A percentile compares a stretch with the other conserved stretches of the same genome.
Conservation (phyloP, 2,797 vertebrate genomes). For the Sylvilagus floridanus region DNA sequence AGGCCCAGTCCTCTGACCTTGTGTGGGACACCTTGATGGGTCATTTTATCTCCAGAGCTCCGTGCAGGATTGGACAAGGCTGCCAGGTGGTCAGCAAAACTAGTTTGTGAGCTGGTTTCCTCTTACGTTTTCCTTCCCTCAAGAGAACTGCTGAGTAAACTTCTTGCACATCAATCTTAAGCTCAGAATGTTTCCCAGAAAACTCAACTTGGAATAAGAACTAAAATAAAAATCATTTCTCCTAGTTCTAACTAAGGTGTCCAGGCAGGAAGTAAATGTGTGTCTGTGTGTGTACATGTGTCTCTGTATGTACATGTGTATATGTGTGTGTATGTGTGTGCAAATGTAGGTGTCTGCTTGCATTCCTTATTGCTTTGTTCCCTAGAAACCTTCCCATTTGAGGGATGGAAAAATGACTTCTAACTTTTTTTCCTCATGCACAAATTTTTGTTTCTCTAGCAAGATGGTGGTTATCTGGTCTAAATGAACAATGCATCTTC, state of each 20-base stretch:
- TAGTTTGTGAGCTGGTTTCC: background rate
- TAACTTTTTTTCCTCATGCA: too few relatives aligned
- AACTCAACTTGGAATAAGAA: background rate
- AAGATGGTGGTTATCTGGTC: too few relatives aligned
- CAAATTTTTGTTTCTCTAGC: too few relatives aligned
- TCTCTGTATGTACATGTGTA: background rate
- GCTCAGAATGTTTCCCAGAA: background rate
- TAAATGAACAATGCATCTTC: too few relatives aligned
- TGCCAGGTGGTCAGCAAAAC: background rate
- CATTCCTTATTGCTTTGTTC: too few relatives aligned
- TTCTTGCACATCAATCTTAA: background rate
- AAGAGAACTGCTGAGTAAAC: background rate
- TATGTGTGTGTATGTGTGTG: background rate
- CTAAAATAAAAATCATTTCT: background rate
- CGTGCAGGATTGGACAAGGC: background rate
- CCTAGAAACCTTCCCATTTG: too few relatives aligned
- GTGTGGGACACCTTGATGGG: background rate
- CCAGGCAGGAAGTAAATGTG: background rate
- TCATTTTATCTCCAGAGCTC: background rate
- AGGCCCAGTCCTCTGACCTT: background rate
- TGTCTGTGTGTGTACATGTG: background rate
- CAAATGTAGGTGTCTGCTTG: too few relatives aligned
- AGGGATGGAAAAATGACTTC: too few relatives aligned
- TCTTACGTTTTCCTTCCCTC: background rate
- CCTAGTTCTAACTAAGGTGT: background rate